Base-by-base conservation (phyloP, 2,888 invertebrate genomes). In the Drosophila neotestacea region DNA sequence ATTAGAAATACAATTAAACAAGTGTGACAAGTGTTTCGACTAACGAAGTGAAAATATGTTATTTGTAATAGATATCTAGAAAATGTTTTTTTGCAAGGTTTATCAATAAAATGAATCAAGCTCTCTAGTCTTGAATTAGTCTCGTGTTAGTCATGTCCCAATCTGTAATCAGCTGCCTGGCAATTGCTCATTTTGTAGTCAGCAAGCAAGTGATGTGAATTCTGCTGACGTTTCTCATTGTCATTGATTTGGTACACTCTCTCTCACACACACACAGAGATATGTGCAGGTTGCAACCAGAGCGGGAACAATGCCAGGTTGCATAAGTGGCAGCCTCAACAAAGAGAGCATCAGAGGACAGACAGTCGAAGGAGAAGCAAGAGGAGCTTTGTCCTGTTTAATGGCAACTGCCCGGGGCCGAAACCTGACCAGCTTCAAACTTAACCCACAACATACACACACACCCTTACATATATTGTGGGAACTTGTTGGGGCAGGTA, bases 281-380 rank as follows among this genome's bases (percentile, higher is more conserved):
- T 47, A 11, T 36, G 9, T 51, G 13, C 27, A 16, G 48, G 42
- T 46, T 72, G 68, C 59, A 51, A 41, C 42, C 32, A 22, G 41
- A 46, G 68, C 44, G 27, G 41, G 16, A 44, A 60, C 78, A 68
- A 60, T 58, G 68, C 42, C 41, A 34, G 52, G 22, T 59, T 59
- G 59, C 77, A 70, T 58, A 55, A 70, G 71, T 56, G 59, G 60
- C 64, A 64, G 44, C 44, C 47, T 27, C 64, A 77, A 55, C 50
- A 61, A 51, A 52, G 47, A 7, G 7, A 28, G n/a, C 28, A 30
- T 22, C 34, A 2, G 1, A 58, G 38, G 36, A 42, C 9, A 41
- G 6, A 41, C 16, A 10, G 27, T 7, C 7, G 51, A 7, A 38
- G 38, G 48, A 50, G 50, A 16, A 34, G 16, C 32, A 50, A 27